Base-by-base conservation (phyloP, 2,113 vertebrate species). In the Halichoerus grypus region DNA sequence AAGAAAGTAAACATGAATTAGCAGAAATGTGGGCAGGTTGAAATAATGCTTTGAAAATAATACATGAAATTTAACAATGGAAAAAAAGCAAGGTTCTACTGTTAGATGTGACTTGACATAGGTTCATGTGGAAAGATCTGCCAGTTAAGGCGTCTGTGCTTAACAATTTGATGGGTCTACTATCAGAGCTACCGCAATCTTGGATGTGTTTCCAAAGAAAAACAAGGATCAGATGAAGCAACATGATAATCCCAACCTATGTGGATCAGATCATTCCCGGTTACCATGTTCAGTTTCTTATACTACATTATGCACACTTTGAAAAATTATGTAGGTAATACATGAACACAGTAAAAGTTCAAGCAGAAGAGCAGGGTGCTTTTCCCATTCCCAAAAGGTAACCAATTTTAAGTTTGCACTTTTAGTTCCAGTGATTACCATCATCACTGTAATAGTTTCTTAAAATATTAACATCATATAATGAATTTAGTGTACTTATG, bases 41-140 rank as follows among this genome's bases (percentile, higher is more conserved):
- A 84, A 88, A 79, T 42, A 33, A 76, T 77, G 22, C 33, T 42
- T 96, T 93, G 28, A 94, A 94, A 80, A 61, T 49, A 91, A 42
- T 1, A 59, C n/a, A 39, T 49, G 21, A 51, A 86, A 82, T 76
- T 22, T 59, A 81, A 67, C 7, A 61, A 72, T 67, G 22, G 36
- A 86, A 28, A 36, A 69, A 69, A 90, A 31, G 13, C 11, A 0
- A 31, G 28, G 18, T 15, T 67, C 77, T 85, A 33, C 86, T 72
- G 36, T 88, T 55, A 39, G 61, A 21, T 22, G 33, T n/a, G 33
- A 21, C 22, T 72, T 51, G 53, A 12, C 14, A 81, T 3, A 79
- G 3, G 6, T 79, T 69, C 26, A 49, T 22, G 12, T 9, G 88
- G 72, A 89, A 92, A 85, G 39, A 81, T 14, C 3, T 72, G 3